Percentiles rank a stretch among this genome's conserved stretches.
Conservation (phyloP, 2,113 vertebrate genomes). For the Hiodon alosoides region DNA sequence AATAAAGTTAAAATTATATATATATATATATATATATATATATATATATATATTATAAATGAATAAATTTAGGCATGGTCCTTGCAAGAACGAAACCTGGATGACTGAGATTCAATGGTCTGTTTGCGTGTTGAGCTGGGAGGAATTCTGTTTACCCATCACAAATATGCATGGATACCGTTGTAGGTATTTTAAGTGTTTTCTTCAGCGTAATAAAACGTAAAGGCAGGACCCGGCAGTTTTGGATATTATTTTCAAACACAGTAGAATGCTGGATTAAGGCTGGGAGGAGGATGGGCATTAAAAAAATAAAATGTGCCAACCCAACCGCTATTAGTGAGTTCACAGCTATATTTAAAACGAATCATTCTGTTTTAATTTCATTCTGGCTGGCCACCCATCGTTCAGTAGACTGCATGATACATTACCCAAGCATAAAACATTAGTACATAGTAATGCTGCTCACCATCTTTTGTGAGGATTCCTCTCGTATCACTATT, state of each 20-base stretch:
- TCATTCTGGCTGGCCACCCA: background rate
- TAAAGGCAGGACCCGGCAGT: slow-evolving; percentile 21
- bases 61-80: slow-evolving; percentile 59
- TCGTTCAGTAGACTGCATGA: background rate
- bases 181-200: slow-evolving; percentile 68
- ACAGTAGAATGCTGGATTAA: too few species aligned
- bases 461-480: background rate
- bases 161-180: slow-evolving; percentile 73
- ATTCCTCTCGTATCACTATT: background rate
- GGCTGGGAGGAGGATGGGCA: background rate
- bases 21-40: too few species aligned
- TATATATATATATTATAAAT: slow-evolving; percentile 18
- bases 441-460: background rate
- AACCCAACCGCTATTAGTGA: background rate
- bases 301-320: background rate
- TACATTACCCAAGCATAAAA: background rate
- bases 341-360: background rate
- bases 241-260: slow-evolving; percentile 20
- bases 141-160: slow-evolving; percentile 44
- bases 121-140: slow-evolving; percentile 18
- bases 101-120: slow-evolving; percentile 28
- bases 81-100: slow-evolving; percentile 44
- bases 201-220: slow-evolving; percentile 40
- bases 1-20: too few species aligned
- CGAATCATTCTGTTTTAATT: background rate